phyloP scores from a whole-genome alignment of 2,113 vertebrate genomes.

The Naja naja region DNA sequence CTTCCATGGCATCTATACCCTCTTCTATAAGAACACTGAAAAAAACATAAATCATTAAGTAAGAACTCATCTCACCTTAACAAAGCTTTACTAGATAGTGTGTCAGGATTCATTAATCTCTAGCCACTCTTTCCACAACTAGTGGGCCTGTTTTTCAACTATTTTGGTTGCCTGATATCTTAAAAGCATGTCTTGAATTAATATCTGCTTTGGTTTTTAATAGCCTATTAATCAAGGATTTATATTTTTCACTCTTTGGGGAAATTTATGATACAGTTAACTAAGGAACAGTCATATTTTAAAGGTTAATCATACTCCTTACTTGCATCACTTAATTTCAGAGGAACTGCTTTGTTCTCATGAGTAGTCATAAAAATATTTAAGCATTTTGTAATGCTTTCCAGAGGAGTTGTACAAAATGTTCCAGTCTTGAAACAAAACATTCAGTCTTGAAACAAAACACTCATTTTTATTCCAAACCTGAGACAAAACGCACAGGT shows the following conservation, averaged over 20 bases:
- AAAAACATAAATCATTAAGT: background rate
- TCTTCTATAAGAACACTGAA: background rate
- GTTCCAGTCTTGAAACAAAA: background rate
- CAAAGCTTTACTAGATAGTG: background rate
- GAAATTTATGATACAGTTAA: background rate
- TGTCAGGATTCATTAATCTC: background rate
- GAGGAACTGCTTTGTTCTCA: conserved; percentile 15
- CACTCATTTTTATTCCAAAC: background rate
- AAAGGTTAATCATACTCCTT: background rate
- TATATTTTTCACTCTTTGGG: background rate
- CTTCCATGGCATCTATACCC: background rate
- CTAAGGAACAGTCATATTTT: conserved; percentile 10
- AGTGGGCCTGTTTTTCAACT: background rate
- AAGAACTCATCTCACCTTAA: background rate
- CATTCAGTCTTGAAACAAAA: background rate
- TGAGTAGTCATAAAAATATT: conserved; percentile 26
- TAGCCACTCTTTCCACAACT: background rate
- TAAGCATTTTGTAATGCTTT: conserved; percentile 12
- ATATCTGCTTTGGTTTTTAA: background rate
- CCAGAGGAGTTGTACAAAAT: background rate
- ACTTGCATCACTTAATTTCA: conserved; percentile 15
- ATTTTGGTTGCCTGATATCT: background rate
- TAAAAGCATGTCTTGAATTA: background rate
- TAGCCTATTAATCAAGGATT: background rate
- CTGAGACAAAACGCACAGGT: background rate